Evolutionary conservation across 2,888 invertebrate species (phyloP), one percentile per base, ranked within the genome.

Genomic region (Cetonia aurata): DNA sequence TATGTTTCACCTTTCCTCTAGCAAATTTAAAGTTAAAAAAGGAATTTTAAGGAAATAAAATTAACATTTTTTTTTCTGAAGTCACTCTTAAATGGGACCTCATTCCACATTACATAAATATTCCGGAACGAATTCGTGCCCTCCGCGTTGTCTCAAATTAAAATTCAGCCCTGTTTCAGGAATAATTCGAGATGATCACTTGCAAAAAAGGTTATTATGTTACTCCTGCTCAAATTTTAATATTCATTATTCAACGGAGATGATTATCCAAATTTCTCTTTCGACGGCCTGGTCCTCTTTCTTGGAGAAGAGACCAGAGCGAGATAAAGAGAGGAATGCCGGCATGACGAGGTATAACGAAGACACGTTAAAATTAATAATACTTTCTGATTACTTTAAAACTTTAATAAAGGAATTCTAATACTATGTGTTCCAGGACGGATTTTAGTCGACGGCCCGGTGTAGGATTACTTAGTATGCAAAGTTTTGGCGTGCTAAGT

Each of bases 361-460:
- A 69, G 77, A 76, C 78, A 76, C 78, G 79, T 80, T 80, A 80
- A 80, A 80, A 80, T 80, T 80, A 80, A 79, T 80, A 80, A 80
- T 80, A 79, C 80, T 80, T 79, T 77, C 69, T 79, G 80, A 80
- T 79, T 80, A 79, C 79, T 80, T 80, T 78, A 74, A 74, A 80
- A 80, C 75, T 80, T 80, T 80, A 77, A 78, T 77, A 76, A 76
- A 76, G 72, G 74, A 75, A 75, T 74, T 48, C 62, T 62, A 72
- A 72, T 72, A 70, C 72, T 60, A 69, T 71, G 74, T 73, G 72
- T 72, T 70, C 72, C 56, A 57, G 70, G 59, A 62, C 65, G 48
- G 50, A 62, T 67, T 73, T 73, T 75, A 53, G 53, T 15, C 50
- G 60, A 60, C 48, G 69, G 53, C 50, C 48, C 15, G 62, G 53